Evolutionary conservation across 2,888 invertebrate species (phyloP), one percentile per base, ranked within the genome.

Genomic region (Bimastos eiseni): DNA sequence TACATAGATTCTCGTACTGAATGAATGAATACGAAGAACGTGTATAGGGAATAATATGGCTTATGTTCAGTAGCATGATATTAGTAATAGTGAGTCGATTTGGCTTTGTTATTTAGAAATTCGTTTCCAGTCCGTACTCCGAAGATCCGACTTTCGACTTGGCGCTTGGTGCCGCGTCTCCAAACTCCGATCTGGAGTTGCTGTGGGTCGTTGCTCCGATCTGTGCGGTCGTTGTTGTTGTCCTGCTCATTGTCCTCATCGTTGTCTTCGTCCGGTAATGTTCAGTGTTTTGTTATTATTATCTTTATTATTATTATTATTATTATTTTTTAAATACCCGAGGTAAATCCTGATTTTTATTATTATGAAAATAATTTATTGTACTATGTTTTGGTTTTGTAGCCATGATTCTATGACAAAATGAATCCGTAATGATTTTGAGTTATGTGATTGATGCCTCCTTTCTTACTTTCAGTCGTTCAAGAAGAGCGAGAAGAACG

Each of bases 121-220:
- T 33, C 41, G 90, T 89, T 38, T 91, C 91, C 19, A 89, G 91
- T 33, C 90, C 84, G 6, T 92, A 89, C 89, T 92, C 92, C 11
- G 83, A 90, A 38, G 84, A 49, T 30, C 49, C 91, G n/a, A 88
- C 90, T 34, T 90, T 91, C 21, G 92, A 91, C 30, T 37, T n/a
- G 17, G 6, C 37, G 55, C 89, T 30, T 55, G 89, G 24, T 21
- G 44, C n/a, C 19, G 11, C 33, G 44, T 41, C 38, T 1, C n/a
- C n/a, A 19, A 38, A 37, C 19, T 86, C 86, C 21, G 89, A 89
- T 38, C n/a, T 89, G 30, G 91, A 91, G 55, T 92, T 92, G 89
- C 97, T 98, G 91, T 98, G 98, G 98, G 97, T 98, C 17, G 97
- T 98, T 34, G 97, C 97, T 1, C 98, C 98, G 0, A 97, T 98